Evolutionary conservation across 2,113 vertebrate genomes (phyloP).

Genomic region (Saguinus imperator): DNA sequence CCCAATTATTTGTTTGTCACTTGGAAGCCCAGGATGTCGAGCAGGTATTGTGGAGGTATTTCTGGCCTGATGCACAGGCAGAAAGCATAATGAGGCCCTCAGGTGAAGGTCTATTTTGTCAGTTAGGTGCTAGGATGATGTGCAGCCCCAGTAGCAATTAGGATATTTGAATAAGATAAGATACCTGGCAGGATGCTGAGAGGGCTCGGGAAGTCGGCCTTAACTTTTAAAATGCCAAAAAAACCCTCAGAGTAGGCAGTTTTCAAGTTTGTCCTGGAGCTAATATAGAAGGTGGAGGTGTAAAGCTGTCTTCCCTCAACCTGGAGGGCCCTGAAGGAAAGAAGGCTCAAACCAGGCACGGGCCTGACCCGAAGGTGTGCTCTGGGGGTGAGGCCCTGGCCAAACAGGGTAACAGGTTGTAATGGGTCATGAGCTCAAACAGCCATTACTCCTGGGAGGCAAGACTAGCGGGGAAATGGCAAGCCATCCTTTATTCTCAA

Average conservation of each 20-base stretch:
- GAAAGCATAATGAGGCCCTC: conserved; percentile 84
- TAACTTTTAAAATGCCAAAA: conserved; percentile 72
- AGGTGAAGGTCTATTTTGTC: conserved; percentile 84
- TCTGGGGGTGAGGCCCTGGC: not conserved
- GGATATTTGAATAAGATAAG: conserved; percentile 76
- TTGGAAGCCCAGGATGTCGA: conserved; percentile 78
- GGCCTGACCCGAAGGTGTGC: accelerated
- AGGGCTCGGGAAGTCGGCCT: conserved; percentile 70
- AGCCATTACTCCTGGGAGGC: accelerated
- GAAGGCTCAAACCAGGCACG: not conserved
- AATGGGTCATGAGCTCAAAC: not conserved
- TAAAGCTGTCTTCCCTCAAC: not conserved
- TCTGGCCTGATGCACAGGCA: conserved; percentile 71
- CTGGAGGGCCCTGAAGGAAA: not conserved
- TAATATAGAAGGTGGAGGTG: not conserved
- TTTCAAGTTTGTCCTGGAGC: conserved; percentile 59
- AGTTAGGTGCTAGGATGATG: conserved; percentile 78
- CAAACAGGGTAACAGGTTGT: no score
- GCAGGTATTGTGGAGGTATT: conserved; percentile 86
- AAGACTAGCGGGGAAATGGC: not conserved
- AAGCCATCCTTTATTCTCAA: not conserved
- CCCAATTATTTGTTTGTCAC: conserved; percentile 90
- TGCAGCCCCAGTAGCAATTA: conserved; percentile 78
- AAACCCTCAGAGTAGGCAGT: conserved; percentile 74
- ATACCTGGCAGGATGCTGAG: conserved; percentile 75